Base-by-base conservation (phyloP, 2,888 invertebrate species). In the Crioceris asparagi region DNA sequence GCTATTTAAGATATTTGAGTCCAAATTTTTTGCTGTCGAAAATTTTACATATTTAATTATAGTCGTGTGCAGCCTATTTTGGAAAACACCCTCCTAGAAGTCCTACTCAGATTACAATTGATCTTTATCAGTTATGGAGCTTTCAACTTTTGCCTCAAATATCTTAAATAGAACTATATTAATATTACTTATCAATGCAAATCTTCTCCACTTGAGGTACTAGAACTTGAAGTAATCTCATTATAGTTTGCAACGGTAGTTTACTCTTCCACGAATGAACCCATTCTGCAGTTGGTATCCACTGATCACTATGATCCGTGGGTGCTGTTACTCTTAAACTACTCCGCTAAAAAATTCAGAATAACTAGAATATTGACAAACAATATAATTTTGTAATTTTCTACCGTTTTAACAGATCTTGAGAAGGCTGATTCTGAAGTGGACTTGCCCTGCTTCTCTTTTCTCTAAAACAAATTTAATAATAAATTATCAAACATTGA, bases 171-270 rank as follows among this genome's bases (percentile, higher is more conserved):
- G n/a, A n/a, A n/a, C n/a, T n/a, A n/a, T n/a, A n/a, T n/a, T n/a
- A n/a, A n/a, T n/a, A n/a, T n/a, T 59, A 91, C 91, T 93, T 94
- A 66, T 96, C 98, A 57, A 98, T 98, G 68, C 98, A 99, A 53
- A 98, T 98, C 71, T 98, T 99, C 69, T 99, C 98, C 15, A 98
- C 98, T 70, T 99, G 98, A 36, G 98, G 98, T 47, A 98, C 98
- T 4, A 98, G 72, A 18, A 99, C 97, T 69, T 99, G 98, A 49
- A 98, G 69, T 57, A 98, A 74, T 50, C 98, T 71, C 97, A 98
- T 98, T 54, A 99, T 97, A 36, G 98, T 99, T 72, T 98, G 98
- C 51, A 98, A 70, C 4, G 98, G 98, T 48, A 98, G 70, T 67
- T 97, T 96, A 45, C 82, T 81, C 60, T 98, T 92, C 98, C 98